These are phyloP conservation scores for Bilobella aurantiaca DNA, from an alignment of 1,140 invertebrate species.

Conservation along the genomic window DNA sequence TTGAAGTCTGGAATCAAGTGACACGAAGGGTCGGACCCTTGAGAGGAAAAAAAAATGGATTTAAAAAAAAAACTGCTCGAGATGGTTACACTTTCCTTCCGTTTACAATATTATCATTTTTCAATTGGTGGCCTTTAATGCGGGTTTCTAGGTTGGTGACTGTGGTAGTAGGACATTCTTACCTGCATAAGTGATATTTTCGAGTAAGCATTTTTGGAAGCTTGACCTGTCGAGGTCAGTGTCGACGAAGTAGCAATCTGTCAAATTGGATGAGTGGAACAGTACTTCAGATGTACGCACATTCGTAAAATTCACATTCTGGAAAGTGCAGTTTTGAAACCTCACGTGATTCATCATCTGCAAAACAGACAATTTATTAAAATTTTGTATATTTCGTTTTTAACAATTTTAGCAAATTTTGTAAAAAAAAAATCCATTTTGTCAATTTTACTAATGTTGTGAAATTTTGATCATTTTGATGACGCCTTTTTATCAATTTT, in stretches of 20 bases:
- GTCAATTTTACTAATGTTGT: too few species aligned
- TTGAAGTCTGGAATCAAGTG: slow-evolving; percentile 34
- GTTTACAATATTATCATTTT: too few species aligned
- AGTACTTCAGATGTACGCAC: slow-evolving; percentile 32
- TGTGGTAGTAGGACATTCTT: background rate
- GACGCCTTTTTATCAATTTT: too few species aligned
- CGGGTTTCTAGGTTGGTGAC: too few species aligned
- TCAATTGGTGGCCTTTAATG: too few species aligned
- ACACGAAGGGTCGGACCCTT: slow-evolving; percentile 31
- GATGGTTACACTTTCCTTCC: too few species aligned
- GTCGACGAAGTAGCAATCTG: slow-evolving; percentile 33
- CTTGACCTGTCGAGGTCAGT: slow-evolving; percentile 28
- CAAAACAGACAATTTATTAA: slow-evolving; percentile 10
- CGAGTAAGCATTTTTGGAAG: slow-evolving; percentile 29
- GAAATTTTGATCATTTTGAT: too few species aligned
- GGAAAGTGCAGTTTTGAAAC: slow-evolving; percentile 34
- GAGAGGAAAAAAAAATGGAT: slow-evolving; percentile 11
- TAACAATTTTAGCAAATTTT: background rate
- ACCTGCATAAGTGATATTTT: slow-evolving; percentile 34
- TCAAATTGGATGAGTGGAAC: slow-evolving; percentile 31
- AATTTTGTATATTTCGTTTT: slow-evolving; percentile 1
- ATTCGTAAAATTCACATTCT: slow-evolving; percentile 34
- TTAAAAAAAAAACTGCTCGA: too few species aligned
- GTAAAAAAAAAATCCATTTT: too few species aligned
- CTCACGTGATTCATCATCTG: slow-evolving; percentile 36